phyloP scores from a whole-genome alignment of 2,113 vertebrate species.

The Glaucidium brasilianum region DNA sequence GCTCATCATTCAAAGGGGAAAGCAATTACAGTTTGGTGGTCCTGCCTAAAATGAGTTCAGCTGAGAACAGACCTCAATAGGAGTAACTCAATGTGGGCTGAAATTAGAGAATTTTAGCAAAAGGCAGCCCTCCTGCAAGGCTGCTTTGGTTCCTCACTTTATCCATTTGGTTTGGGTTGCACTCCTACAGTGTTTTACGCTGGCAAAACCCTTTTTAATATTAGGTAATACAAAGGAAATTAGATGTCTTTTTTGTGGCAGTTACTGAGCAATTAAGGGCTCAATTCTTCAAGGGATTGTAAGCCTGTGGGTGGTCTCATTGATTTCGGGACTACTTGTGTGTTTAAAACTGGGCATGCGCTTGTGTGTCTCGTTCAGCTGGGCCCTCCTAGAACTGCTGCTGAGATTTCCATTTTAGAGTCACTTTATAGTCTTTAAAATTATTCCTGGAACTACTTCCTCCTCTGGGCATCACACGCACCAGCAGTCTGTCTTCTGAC shows the following conservation, averaged over 20 bases:
- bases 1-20: background rate
- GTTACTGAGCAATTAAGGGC: conserved; percentile 16
- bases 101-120: background rate
- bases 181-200: background rate
- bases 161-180: background rate
- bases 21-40: background rate
- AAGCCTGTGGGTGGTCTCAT: conserved; percentile 46
- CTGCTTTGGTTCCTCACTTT: background rate
- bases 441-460: conserved; percentile 34
- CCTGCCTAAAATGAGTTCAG: background rate
- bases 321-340: background rate
- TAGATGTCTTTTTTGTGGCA: background rate
- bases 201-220: background rate
- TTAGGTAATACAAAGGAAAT: background rate
- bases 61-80: background rate
- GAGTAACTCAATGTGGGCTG: background rate
- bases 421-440: conserved; percentile 29
- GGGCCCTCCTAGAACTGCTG: conserved; percentile 1
- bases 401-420: conserved; percentile 43
- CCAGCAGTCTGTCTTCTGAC: conserved; percentile 2
- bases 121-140: background rate
- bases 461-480: background rate
- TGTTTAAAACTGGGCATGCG: conserved; percentile 3
- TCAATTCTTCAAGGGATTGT: background rate
- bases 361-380: background rate